Evolutionary conservation across 2,888 invertebrate genomes (phyloP).

Genomic region (Tipula vernalis): DNA sequence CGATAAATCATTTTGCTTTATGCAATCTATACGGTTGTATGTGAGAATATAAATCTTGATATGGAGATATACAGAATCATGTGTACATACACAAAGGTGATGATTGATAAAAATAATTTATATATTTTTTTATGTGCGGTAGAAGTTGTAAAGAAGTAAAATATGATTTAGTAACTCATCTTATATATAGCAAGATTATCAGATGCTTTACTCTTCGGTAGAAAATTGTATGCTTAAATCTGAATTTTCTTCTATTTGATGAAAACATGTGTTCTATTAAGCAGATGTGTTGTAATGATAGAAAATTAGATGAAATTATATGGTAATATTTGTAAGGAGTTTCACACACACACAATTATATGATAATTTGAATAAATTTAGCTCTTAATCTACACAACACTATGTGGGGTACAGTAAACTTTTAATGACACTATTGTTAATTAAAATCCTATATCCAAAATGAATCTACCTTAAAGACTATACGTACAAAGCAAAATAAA

Average conservation of each 20-base stretch:
- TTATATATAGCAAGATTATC: background rate
- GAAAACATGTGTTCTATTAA: background rate
- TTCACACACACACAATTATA: background rate
- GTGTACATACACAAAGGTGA: background rate
- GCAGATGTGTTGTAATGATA: background rate
- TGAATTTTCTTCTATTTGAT: background rate
- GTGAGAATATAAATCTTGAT: background rate
- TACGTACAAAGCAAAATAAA: background rate
- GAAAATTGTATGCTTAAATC: background rate
- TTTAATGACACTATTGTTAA: background rate
- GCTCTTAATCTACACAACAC: background rate
- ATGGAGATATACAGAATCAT: background rate
- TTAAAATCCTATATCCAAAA: background rate
- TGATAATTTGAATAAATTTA: background rate
- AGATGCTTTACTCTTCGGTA: background rate
- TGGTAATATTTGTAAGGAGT: background rate
- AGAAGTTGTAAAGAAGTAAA: background rate
- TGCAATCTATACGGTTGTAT: background rate
- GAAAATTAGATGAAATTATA: background rate
- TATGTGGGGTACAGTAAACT: no score
- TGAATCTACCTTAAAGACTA: background rate
- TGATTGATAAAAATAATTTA: conserved; percentile 4
- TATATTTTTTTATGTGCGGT: background rate
- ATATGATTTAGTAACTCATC: background rate
- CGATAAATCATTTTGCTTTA: background rate